These are phyloP conservation scores for Melanostoma scalare DNA, from an alignment of 2,888 invertebrate species.

Conservation along the genomic window DNA sequence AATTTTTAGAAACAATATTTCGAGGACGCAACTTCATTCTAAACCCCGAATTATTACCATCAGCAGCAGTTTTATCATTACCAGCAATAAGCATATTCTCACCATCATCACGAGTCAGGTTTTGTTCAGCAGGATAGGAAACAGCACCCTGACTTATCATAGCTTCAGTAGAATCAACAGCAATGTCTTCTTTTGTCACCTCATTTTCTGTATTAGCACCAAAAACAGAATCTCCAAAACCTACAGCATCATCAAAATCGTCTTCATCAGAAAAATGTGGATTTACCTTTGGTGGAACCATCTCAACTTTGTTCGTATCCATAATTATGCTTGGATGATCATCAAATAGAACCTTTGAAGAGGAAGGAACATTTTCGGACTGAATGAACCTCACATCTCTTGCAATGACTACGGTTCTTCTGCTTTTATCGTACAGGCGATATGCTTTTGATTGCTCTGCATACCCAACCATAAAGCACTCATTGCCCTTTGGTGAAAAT, in stretches of 20 bases:
- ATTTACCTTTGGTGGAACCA: too few species aligned
- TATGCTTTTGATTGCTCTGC: conserved; percentile 34
- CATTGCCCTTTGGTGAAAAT: conserved; percentile 36
- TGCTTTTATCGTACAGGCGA: conserved; percentile 12
- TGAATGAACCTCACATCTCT: conserved; percentile 1
- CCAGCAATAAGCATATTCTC: neutral
- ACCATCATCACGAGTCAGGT: neutral
- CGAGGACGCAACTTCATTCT: neutral
- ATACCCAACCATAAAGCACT: conserved; percentile 35
- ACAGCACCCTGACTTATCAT: too few species aligned
- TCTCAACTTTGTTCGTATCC: too few species aligned
- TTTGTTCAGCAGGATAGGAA: too few species aligned
- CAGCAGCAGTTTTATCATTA: neutral
- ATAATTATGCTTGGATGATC: too few species aligned
- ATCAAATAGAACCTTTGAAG: too few species aligned
- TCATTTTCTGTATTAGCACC: too few species aligned
- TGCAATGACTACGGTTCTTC: conserved; percentile 5
- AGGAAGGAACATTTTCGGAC: too few species aligned
- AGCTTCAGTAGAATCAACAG: too few species aligned
- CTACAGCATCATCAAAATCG: conserved; percentile 2
- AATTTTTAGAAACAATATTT: conserved; percentile 6
- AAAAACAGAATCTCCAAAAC: neutral
- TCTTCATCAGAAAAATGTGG: neutral
- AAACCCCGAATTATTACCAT: neutral
- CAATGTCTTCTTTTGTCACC: too few species aligned